Base-by-base conservation (phyloP, 1,140 invertebrate species). In the Drosophila kepulauana region DNA sequence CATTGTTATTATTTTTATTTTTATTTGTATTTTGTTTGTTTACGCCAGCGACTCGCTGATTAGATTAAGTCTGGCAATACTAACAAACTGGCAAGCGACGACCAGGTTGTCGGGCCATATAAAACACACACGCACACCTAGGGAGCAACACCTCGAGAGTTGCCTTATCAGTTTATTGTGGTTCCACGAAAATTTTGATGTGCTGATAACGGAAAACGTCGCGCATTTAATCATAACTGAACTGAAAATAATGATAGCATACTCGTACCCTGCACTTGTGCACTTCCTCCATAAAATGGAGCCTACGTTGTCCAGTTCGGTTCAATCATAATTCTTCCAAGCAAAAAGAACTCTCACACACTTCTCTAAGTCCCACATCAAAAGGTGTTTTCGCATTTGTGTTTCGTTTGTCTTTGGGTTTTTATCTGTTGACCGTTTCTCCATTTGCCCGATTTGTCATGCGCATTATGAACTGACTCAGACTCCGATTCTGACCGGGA, bases 1-100 rank as follows among this genome's bases (percentile, higher is more conserved):
- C 76, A 81, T 64, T 81, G 28, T 35, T 45, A 71, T 51, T 72
- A 57, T 78, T 82, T 65, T 85, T 78, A 67, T 74, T 82, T 65
- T 80, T 80, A 70, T 80, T 73, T 84, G 63, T 69, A 82, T 84
- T 85, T 81, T 86, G 81, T 85, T 85, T 85, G 82, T 85, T 85
- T 85, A 86, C 75, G 81, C 59, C 54, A 46, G 71, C 62, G 46
- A 45, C 52, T 11, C 49, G n/a, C 69, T 85, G 81, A 85, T 85
- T 78, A 85, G 81, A 85, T 85, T 85, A 75, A 57, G 33, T 28
- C 52, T 45, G 5, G 57, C 63, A 48, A 59, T 16, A 51, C 67
- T 7, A 67, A 58, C 80, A 56, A 64, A 82, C 59, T 45, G 48
- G 35, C 38, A 76, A 33, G 7, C 30, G 54, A 38, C 75, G 59